Evolutionary conservation across 1,140 invertebrate genomes (phyloP).

Genomic region (Drosophila triauraria): DNA sequence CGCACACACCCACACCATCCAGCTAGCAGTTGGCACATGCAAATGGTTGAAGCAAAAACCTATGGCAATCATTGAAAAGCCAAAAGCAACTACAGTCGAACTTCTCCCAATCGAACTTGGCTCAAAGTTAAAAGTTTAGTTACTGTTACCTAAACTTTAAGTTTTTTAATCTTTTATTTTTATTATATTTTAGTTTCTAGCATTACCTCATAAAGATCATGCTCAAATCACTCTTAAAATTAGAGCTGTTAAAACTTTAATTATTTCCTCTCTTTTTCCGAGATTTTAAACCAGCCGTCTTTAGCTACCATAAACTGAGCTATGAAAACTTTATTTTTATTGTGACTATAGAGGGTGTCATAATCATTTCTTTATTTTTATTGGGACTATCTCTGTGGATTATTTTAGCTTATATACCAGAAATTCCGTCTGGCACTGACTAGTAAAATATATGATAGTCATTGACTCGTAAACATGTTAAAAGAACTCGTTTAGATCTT

Average conservation of each 20-base stretch:
- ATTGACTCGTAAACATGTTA: not conserved
- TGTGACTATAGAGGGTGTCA: not conserved
- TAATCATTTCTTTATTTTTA: not conserved
- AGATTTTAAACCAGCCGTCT: not conserved
- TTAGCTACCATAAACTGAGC: not conserved
- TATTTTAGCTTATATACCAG: not conserved
- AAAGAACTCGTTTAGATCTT: not conserved
- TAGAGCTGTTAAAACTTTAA: not conserved
- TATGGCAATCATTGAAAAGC: slow-evolving; percentile 67
- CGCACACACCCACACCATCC: slow-evolving; percentile 20
- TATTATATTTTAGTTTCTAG: not conserved
- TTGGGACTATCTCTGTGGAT: too few relatives aligned
- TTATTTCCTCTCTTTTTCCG: not conserved
- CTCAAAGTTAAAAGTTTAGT: not conserved
- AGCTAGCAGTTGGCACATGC: slow-evolving; percentile 42
- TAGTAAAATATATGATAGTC: not conserved
- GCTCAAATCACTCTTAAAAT: not conserved
- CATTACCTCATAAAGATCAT: not conserved
- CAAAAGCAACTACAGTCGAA: slow-evolving; percentile 39
- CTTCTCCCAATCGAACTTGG: not conserved
- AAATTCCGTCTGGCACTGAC: not conserved
- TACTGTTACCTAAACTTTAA: not conserved
- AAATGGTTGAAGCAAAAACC: slow-evolving; percentile 65
- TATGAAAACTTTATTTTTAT: not conserved
- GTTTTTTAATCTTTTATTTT: not conserved